Conservation (phyloP, 2,888 invertebrate genomes). For the Bombylius major region DNA sequence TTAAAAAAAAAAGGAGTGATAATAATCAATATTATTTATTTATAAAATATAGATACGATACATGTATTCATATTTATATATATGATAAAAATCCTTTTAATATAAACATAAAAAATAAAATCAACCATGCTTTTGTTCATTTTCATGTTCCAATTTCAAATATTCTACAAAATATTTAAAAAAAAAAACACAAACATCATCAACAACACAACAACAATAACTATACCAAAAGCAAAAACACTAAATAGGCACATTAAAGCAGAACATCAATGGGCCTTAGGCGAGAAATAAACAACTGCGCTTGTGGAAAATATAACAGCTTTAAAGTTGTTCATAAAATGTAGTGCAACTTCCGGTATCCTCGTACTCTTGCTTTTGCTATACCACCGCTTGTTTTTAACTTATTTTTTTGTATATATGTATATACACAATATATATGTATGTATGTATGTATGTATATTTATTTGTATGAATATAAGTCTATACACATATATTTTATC, state of each 20-base stretch:
- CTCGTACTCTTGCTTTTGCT: neutral
- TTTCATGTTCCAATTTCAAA: no score
- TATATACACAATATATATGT: neutral
- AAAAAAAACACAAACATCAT: no score
- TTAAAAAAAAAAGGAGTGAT: no score
- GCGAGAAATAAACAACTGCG: neutral
- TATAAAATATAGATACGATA: no score
- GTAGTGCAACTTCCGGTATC: neutral
- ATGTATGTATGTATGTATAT: neutral
- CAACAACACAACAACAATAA: neutral
- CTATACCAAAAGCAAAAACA: neutral
- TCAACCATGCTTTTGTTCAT: no score
- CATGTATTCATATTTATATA: no score
- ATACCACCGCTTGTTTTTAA: neutral
- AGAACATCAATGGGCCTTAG: neutral
- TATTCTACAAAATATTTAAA: no score
- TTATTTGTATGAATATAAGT: neutral
- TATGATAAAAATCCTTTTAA: no score
- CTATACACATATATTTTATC: neutral
- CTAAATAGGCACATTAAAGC: neutral
- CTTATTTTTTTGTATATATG: neutral
- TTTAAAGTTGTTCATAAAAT: neutral
- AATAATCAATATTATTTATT: no score
- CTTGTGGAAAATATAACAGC: neutral
- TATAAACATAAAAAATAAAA: no score